Evolutionary conservation across 1,140 invertebrate species (phyloP), one percentile per base, ranked within the genome.

Genomic region (Musca vetustissima): DNA sequence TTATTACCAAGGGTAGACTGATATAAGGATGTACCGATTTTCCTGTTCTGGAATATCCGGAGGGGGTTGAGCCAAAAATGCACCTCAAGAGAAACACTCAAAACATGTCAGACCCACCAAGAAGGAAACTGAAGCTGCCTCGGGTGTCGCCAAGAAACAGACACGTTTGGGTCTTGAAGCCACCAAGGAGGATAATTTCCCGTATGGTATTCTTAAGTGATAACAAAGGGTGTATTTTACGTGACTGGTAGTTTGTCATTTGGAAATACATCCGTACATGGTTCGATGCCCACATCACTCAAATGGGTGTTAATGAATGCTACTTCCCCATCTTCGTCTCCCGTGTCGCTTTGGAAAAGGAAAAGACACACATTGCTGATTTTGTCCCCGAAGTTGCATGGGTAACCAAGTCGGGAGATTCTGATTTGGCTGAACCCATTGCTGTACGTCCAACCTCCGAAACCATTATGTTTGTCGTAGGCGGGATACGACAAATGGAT

Each of bases 301-400:
- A 91, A 72, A 80, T 98, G 17, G 98, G 96, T 4, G 97, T 99
- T 0, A 90, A 97, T 78, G 98, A 99, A 82, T 95, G 94, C 75
- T 99, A 98, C 78, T 99, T 99, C 83, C 98, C 98, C 0, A 98
- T 99, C 78, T 99, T 99, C 84, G 97, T 99, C 0, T 96, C 95
- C 1, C 87, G 86, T 76, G 83, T 87, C 24, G 96, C 92, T 2
- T 84, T 99, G 11, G 96, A 99, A 78, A 95, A 92, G 79, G 98
- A 99, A 81, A 98, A 99, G 84, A 88, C 88, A 7, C 98, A 99
- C 78, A 96, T 99, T 75, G 93, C 93, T 66, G 98, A 99, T 85
- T 99, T 99, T 85, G 93, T 98, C 4, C 98, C 98, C 1, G 98
- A 99, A 86, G 95, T 99, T 57, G 98, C 98, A 2, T 99, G 98